A percentile compares a stretch with the other conserved stretches of the same genome.
Conservation (phyloP, 2,113 vertebrate genomes). For the Calidris pygmaea region DNA sequence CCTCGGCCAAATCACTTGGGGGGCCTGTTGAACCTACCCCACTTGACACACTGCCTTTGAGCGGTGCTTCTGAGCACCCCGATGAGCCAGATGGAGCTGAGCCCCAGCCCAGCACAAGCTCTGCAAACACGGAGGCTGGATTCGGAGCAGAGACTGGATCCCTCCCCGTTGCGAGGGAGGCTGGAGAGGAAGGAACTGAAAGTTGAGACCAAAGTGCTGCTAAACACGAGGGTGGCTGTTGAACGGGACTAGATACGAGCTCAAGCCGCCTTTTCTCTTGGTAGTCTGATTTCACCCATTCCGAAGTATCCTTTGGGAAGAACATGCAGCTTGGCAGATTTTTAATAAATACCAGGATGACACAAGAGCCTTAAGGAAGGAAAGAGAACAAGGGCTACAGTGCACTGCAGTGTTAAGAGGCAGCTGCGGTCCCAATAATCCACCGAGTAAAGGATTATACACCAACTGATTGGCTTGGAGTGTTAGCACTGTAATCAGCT, state of each 20-base stretch:
- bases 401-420: not conserved
- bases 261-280: not conserved
- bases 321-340: not conserved
- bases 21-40: not conserved
- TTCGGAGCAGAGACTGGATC: not conserved
- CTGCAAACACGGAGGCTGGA: not conserved
- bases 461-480: constrained; percentile 31
- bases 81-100: not conserved
- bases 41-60: not conserved
- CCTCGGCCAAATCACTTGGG: not conserved
- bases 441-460: constrained; percentile 44
- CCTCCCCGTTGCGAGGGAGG: not conserved
- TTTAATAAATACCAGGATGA: not conserved
- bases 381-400: not conserved
- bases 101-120: not conserved
- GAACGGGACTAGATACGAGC: fast-evolving
- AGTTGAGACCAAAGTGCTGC: not conserved
- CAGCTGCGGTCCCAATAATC: constrained; percentile 22
- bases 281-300: not conserved
- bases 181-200: not conserved
- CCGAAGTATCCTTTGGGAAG: not conserved
- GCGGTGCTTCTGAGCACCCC: not conserved
- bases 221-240: fast-evolving
- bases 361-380: not conserved
- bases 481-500: constrained; percentile 9